These are phyloP conservation scores for Caenorhabditis sulstoni DNA, from an alignment of 2,888 invertebrate species.

Conservation along the genomic window DNA sequence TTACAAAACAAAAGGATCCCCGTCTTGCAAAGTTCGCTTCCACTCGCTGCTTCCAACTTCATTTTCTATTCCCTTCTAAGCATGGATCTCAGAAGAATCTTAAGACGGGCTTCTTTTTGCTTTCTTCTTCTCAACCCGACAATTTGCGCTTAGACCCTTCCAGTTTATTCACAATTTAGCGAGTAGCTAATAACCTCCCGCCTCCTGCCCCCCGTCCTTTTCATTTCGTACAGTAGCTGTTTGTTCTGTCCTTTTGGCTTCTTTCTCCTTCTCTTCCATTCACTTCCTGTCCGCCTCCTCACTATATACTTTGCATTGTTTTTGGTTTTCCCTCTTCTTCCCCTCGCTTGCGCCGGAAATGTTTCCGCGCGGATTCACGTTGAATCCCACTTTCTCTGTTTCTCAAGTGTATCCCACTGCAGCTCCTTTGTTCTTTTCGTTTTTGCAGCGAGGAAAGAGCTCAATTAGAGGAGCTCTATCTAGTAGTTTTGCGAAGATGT, in stretches of 20 bases:
- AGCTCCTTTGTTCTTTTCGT: neutral
- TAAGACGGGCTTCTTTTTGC: no score
- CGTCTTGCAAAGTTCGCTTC: no score
- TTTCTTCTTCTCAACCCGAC: no score
- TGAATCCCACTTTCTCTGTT: conserved; percentile 4
- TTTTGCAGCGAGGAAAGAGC: neutral
- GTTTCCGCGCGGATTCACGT: conserved; percentile 58
- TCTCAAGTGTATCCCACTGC: conserved; percentile 42
- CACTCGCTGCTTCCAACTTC: no score
- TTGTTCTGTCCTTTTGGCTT: conserved; percentile 20
- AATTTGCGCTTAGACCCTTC: no score
- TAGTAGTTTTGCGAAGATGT: no score
- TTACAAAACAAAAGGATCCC: conserved; percentile 38
- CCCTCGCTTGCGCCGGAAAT: conserved; percentile 9
- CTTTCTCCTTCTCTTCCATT: conserved; percentile 13
- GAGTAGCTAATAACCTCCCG: conserved; percentile 3
- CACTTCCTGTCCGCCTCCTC: conserved; percentile 19
- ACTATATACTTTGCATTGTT: conserved; percentile 50
- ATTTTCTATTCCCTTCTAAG: no score
- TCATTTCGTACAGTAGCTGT: conserved; percentile 35
- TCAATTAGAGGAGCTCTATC: no score
- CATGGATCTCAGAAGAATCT: no score
- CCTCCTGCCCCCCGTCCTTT: neutral
- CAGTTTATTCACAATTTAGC: conserved; percentile 1
- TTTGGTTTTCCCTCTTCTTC: conserved; percentile 32